A percentile compares a stretch with the other conserved stretches of the same genome.
phyloP scores from a whole-genome alignment of 2,888 invertebrate species.

The Calameuta idolon region DNA sequence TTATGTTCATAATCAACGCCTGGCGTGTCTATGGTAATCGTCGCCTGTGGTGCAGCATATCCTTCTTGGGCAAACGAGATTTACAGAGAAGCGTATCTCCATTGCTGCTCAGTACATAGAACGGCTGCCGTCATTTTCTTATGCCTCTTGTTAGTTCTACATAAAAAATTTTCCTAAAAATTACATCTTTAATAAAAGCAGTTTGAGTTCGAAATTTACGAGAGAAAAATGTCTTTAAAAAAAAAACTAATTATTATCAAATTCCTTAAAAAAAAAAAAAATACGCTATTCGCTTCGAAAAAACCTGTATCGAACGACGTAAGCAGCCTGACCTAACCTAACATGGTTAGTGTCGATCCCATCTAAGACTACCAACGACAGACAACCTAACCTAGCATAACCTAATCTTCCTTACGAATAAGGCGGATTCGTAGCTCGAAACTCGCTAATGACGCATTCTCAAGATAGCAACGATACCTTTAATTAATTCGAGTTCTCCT shows the following conservation, averaged over 20 bases:
- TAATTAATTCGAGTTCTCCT: conserved; percentile 66
- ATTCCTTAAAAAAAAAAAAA: background rate
- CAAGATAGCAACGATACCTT: conserved; percentile 64
- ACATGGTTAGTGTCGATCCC: conserved; percentile 2
- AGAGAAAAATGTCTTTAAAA: background rate
- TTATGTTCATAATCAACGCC: conserved; percentile 66
- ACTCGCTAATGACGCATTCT: conserved; percentile 62
- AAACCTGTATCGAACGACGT: background rate
- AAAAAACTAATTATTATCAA: background rate
- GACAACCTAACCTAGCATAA: background rate
- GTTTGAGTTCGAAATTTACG: background rate
- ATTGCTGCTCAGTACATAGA: background rate
- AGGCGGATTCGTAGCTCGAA: conserved; percentile 20
- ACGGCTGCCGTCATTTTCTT: background rate
- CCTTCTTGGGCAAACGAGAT: conserved; percentile 10
- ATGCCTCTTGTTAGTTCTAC: background rate
- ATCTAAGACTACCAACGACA: conserved; percentile 3
- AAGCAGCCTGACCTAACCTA: background rate
- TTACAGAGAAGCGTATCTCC: background rate
- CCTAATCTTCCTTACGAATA: background rate
- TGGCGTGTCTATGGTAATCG: conserved; percentile 63
- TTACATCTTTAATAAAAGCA: background rate
- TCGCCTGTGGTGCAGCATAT: conserved; percentile 17
- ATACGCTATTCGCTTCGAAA: background rate
- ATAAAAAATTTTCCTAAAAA: background rate